Evolutionary conservation across 1,140 invertebrate species (phyloP), one percentile per base, ranked within the genome.

Genomic region (Tachypleus tridentatus): DNA sequence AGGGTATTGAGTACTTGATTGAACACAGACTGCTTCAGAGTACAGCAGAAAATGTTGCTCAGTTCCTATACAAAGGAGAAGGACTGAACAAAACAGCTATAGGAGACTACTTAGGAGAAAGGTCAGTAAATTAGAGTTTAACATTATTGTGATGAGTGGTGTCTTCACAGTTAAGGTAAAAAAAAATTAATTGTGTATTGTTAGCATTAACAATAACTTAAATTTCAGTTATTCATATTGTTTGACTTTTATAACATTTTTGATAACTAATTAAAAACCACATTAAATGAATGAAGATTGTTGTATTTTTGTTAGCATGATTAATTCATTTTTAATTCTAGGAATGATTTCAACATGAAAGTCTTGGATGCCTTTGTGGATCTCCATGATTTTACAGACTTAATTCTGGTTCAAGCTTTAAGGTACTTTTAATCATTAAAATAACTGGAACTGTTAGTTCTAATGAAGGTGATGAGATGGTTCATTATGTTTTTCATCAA

Each of bases 71-170:
- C 78, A 92, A 95, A 79, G 93, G 93, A 70, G 96, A 98, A 79
- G 96, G 96, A 1, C 82, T 99, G 0, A 98, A 96, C 78, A 99
- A 99, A 79, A 97, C 93, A 10, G 93, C 97, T 62, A 98, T 99
- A 72, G 97, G 97, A 61, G 94, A 98, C 79, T 99, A 98, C 79
- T 84, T 99, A 4, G 97, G 97, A 58, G 96, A 99, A 76, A 86
- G 89, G 78, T 80, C 70, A n/a, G 8, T 59, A 48, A 4, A 29
- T 29, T 29, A 29, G 29, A 29, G 29, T 29, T 29, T 29, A 29
- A 29, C 29, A 29, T 29, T 29, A 29, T 29, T 29, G 29, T 29
- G 29, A 29, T 29, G 29, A 29, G 2, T 29, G 29, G 29, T 29
- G 0, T 29, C 29, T 29, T 29, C 29, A 29, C 29, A 29, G 29